These are phyloP conservation scores for Monoplex corrugatus DNA, from an alignment of 2,888 invertebrate genomes.

Conservation along the genomic window DNA sequence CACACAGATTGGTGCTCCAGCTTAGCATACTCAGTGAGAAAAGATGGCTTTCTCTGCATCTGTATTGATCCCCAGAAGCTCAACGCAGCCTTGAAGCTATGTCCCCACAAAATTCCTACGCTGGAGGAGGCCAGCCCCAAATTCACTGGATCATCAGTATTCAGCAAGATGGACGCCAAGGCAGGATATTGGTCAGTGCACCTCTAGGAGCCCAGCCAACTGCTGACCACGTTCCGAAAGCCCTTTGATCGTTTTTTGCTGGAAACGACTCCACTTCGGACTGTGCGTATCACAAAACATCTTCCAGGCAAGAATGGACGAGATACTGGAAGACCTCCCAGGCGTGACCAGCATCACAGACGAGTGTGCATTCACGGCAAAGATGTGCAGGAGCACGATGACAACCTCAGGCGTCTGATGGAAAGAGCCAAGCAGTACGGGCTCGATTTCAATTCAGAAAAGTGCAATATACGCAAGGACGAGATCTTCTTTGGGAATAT, in stretches of 20 bases:
- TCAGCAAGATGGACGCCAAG: slow-evolving; percentile 59
- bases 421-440: slow-evolving; percentile 49
- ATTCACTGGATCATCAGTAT: slow-evolving; percentile 53
- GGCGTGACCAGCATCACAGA: slow-evolving; percentile 52
- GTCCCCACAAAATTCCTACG: slow-evolving; percentile 54
- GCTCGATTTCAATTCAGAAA: slow-evolving; percentile 55
- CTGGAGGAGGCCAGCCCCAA: slow-evolving; percentile 57
- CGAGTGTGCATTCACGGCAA: slow-evolving; percentile 49
- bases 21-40: slow-evolving; percentile 41
- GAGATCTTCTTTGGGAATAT: slow-evolving; percentile 35
- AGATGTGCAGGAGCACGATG: slow-evolving; percentile 52
- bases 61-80: slow-evolving; percentile 58
- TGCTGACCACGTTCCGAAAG: slow-evolving; percentile 56
- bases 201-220: slow-evolving; percentile 50
- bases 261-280: slow-evolving; percentile 55
- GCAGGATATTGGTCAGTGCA: slow-evolving; percentile 57
- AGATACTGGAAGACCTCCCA: slow-evolving; percentile 50
- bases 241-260: slow-evolving; percentile 57
- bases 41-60: slow-evolving; percentile 42
- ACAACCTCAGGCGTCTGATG: slow-evolving; percentile 52
- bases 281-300: slow-evolving; percentile 53
- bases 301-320: slow-evolving; percentile 56
- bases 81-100: slow-evolving; percentile 54
- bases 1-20: slow-evolving; percentile 51
- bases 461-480: slow-evolving; percentile 46